Conservation (phyloP, 1,140 invertebrate genomes). For the Zaprionus kolodkinae region DNA sequence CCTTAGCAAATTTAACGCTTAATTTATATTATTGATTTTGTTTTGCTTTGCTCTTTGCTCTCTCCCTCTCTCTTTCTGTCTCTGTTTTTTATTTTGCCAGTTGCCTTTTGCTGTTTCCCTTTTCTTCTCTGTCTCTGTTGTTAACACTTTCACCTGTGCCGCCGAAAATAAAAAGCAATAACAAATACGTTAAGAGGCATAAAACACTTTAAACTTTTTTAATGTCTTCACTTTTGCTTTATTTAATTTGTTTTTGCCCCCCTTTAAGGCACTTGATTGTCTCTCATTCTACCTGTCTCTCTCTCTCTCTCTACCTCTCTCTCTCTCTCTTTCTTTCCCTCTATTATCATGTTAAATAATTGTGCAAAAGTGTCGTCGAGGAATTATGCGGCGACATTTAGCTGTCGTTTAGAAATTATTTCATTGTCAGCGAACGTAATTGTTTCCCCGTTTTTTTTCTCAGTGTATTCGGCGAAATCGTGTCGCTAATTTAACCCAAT, state of each 20-base stretch:
- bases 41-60: conserved; percentile 13
- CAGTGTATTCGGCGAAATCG: conserved; percentile 7
- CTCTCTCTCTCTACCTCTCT: conserved; percentile 30
- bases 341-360: conserved; percentile 40
- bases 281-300: too few relatives aligned
- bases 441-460: conserved; percentile 8
- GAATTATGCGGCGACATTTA: conserved; percentile 38
- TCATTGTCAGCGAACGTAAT: conserved; percentile 33
- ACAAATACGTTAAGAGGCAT: conserved; percentile 23
- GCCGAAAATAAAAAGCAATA: conserved; percentile 25
- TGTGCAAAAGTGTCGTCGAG: conserved; percentile 11
- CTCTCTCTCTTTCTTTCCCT: not conserved
- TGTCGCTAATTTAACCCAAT: conserved; percentile 16
- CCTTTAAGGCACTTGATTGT: conserved; percentile 13
- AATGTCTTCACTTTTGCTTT: conserved; percentile 36
- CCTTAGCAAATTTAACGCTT: conserved; percentile 40
- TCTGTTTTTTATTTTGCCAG: conserved; percentile 31
- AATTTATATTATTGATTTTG: conserved; percentile 41
- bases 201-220: conserved; percentile 32
- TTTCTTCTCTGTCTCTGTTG: conserved; percentile 25
- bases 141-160: conserved; percentile 51
- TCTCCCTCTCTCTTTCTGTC: conserved; percentile 22
- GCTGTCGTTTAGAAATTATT: conserved; percentile 19
- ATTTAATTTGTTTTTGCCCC: conserved; percentile 36
- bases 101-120: conserved; percentile 45